A percentile compares a stretch with the other conserved stretches of the same genome.
These are phyloP conservation scores for Capreolus pygargus DNA, from an alignment of 2,113 vertebrate species.

Conservation along the genomic window DNA sequence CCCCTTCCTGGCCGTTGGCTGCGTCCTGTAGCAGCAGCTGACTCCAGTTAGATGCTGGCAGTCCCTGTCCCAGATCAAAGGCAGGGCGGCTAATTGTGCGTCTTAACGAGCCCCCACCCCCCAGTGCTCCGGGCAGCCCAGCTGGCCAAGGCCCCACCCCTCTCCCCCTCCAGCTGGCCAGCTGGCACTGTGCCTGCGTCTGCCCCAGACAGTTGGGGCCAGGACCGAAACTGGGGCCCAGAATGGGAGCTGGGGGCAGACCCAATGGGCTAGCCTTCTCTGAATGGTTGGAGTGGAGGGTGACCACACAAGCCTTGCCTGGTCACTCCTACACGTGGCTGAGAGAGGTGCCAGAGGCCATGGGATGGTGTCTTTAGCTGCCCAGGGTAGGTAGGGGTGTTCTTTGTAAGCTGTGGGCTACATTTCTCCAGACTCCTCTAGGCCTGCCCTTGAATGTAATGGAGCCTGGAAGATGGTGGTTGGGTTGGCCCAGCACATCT, in stretches of 20 bases:
- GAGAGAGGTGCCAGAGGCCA: constrained; percentile 33
- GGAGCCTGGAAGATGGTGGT: background rate
- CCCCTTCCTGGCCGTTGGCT: constrained; percentile 59
- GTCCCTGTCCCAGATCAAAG: constrained; percentile 78
- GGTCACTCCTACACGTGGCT: background rate
- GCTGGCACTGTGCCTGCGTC: constrained; percentile 71
- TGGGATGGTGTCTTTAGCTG: background rate
- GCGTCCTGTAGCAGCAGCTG: constrained; percentile 70
- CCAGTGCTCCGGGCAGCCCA: constrained; percentile 68
- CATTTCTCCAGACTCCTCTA: background rate
- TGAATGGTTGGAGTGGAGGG: constrained; percentile 1
- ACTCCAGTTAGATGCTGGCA: constrained; percentile 77
- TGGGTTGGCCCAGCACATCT: background rate
- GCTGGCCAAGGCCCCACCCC: constrained; percentile 70
- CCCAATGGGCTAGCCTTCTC: constrained; percentile 36
- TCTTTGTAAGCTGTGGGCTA: background rate
- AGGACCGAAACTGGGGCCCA: constrained; percentile 72
- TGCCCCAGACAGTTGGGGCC: constrained; percentile 69
- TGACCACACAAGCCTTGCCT: background rate
- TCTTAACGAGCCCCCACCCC: constrained; percentile 65
- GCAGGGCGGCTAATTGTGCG: constrained; percentile 72
- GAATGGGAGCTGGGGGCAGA: constrained; percentile 49
- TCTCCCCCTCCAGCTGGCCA: constrained; percentile 73
- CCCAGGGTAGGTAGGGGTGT: background rate
- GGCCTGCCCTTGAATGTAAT: background rate